Evolutionary conservation across 2,113 vertebrate genomes (phyloP).

Genomic region (Chaetops frenatus): DNA sequence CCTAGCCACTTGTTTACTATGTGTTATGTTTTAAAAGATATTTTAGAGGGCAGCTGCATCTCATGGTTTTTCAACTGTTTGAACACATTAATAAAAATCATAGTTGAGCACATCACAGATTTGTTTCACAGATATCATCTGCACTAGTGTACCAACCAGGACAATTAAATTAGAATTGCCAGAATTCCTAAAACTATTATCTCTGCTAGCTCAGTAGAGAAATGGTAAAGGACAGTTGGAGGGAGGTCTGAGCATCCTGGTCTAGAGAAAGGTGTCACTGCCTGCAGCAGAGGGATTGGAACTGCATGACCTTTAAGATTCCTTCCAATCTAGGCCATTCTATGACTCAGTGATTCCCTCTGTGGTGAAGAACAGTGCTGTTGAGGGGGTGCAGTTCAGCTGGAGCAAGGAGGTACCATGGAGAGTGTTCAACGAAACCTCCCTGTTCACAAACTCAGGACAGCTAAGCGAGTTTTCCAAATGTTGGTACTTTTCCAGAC

Average conservation of each 20-base stretch:
- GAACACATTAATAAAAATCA: not conserved
- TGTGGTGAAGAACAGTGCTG: not conserved
- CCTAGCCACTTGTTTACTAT: no score
- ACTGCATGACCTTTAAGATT: not conserved
- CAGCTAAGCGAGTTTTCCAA: not conserved
- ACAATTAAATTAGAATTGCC: not conserved
- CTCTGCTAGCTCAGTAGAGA: not conserved
- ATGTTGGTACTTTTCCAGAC: not conserved
- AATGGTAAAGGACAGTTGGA: not conserved
- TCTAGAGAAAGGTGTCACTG: not conserved
- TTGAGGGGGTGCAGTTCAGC: not conserved
- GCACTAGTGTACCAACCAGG: not conserved
- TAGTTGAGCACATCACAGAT: not conserved
- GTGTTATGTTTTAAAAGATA: not conserved
- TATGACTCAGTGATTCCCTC: not conserved
- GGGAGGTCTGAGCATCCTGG: not conserved
- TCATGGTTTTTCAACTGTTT: not conserved
- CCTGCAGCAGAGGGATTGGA: not conserved
- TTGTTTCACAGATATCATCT: not conserved
- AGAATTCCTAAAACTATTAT: not conserved
- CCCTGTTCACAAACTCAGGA: rapidly evolving
- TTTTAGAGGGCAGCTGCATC: not conserved
- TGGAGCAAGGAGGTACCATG: conserved; percentile 4
- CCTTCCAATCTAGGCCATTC: not conserved
- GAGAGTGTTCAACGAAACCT: conserved; percentile 22